These are phyloP conservation scores for Chouioia cunea DNA, from an alignment of 2,888 invertebrate genomes.

Conservation along the genomic window DNA sequence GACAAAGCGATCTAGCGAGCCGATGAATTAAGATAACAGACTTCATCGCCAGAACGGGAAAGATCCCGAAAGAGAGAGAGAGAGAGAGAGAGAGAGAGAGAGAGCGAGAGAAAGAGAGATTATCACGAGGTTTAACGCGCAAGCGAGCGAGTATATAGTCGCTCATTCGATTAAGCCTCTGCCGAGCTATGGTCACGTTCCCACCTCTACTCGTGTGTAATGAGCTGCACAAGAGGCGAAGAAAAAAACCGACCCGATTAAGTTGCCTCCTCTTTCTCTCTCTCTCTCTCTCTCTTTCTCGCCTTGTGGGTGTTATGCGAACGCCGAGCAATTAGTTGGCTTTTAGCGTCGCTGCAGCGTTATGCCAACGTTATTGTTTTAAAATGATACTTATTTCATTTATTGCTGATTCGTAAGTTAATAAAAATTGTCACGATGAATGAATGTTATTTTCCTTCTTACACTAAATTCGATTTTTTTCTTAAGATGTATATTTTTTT, in stretches of 20 bases:
- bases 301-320: background rate
- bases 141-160: background rate
- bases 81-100: conserved; percentile 1
- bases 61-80: background rate
- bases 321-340: conserved; percentile 16
- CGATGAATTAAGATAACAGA: conserved; percentile 44
- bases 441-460: no score
- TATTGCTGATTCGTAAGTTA: no score
- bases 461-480: no score
- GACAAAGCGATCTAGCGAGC: conserved; percentile 9
- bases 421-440: no score
- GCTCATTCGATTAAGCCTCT: conserved; percentile 36
- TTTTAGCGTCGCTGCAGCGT: conserved; percentile 3
- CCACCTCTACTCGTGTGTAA: conserved; percentile 6
- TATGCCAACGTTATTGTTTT: background rate
- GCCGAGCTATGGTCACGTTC: conserved; percentile 9
- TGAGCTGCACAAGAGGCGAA: conserved; percentile 6
- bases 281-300: no score
- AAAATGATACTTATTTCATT: background rate
- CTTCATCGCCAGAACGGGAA: background rate
- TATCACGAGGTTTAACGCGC: conserved; percentile 16
- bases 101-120: conserved; percentile 18
- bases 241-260: background rate
- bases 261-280: background rate
- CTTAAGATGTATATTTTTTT: no score